Evolutionary conservation across 2,888 invertebrate genomes (phyloP).

Genomic region (Napeogenes inachia): DNA sequence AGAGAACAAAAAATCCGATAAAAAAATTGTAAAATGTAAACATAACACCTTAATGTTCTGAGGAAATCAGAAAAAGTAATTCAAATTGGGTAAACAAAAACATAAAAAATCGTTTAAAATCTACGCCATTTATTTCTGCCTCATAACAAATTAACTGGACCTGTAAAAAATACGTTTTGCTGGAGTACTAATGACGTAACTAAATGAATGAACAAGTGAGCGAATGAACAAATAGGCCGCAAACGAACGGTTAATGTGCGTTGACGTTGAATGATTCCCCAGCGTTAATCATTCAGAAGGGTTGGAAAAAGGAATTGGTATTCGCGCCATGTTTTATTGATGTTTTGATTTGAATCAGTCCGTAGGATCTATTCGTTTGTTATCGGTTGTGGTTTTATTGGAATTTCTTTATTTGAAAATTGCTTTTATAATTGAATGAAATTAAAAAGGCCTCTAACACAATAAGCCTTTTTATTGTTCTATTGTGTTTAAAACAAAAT

Average conservation of each 20-base stretch:
- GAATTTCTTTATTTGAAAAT: constrained; percentile 15
- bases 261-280: constrained; percentile 36
- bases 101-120: constrained; percentile 16
- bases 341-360: constrained; percentile 31
- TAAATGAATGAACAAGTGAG: constrained; percentile 32
- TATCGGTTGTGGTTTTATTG: constrained; percentile 24
- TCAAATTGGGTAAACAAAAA: constrained; percentile 11
- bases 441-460: background rate
- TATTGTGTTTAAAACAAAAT: no score
- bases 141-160: constrained; percentile 31
- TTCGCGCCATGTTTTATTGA: constrained; percentile 31
- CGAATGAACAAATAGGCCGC: constrained; percentile 35
- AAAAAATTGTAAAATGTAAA: background rate
- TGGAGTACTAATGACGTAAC: constrained; percentile 34
- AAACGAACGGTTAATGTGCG: constrained; percentile 34
- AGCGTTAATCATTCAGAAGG: constrained; percentile 35
- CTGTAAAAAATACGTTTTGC: constrained; percentile 32
- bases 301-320: constrained; percentile 25
- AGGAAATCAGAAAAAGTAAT: background rate
- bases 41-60: background rate
- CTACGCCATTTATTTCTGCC: constrained; percentile 22
- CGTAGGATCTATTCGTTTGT: constrained; percentile 29
- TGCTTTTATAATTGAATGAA: background rate
- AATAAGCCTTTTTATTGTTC: background rate
- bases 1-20: no score